Base-by-base conservation (phyloP, 2,888 invertebrate species). In the Dasypolia templi region DNA sequence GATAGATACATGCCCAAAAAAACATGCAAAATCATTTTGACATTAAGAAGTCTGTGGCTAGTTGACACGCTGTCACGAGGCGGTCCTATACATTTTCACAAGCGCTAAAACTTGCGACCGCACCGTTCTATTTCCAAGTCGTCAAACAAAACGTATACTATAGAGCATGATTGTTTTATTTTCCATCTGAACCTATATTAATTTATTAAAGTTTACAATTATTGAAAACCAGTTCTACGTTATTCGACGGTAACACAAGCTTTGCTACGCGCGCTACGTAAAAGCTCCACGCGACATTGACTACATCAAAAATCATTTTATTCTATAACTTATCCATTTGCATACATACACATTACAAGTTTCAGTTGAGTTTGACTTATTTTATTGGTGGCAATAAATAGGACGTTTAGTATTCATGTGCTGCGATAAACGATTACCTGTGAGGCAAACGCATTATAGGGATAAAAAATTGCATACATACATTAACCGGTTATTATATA, bases 321-420 rank as follows among this genome's bases (percentile, higher is more conserved):
- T 67, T 72, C 44, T 68, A 72, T 17, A 71, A 72, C 6, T 73
- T 73, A 79, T 77, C 70, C 80, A 70, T 75, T 70, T 56, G 9
- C 9, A 74, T 71, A 75, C 58, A 75, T 51, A 72, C 61, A 55
- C 46, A 63, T 77, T 72, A 73, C 72, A 77, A 69, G 74, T 76
- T 72, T 70, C 77, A 71, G 69, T 83, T 83, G 77, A 80, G 73
- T 88, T 84, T 84, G 82, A 87, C 82, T 79, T 83, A 84, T 82
- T 85, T 89, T 88, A 88, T 85, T 85, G 86, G 81, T 81, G 59
- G 85, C 88, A 89, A 89, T 91, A 90, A 91, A 91, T 90, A 90
- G 88, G 86, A 90, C 86, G 84, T 88, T 90, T 91, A 91, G 89
- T 90, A 91, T 90, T 90, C 90, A 90, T 88, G 87, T 79, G 84